These are phyloP conservation scores for Urocyon cinereoargenteus DNA, from an alignment of 2,797 vertebrate species.

Conservation along the genomic window DNA sequence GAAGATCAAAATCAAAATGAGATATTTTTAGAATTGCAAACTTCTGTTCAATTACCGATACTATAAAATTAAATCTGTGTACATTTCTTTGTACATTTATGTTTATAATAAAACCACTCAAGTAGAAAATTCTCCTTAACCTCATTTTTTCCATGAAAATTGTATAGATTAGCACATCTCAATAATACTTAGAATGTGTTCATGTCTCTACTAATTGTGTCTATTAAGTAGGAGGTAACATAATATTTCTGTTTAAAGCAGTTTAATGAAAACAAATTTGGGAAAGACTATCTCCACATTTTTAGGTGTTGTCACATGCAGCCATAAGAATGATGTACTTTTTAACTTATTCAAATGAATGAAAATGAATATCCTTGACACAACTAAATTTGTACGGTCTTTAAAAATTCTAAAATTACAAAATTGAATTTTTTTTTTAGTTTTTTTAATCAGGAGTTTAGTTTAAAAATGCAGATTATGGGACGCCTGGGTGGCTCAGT, in stretches of 20 bases:
- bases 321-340: not conserved
- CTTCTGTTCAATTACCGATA: not conserved
- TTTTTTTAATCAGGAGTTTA: not conserved
- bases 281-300: not conserved
- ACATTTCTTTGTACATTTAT: not conserved
- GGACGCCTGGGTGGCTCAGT: too few relatives aligned
- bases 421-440: not conserved
- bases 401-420: not conserved
- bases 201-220: not conserved
- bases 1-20: not conserved
- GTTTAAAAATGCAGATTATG: not conserved
- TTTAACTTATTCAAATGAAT: not conserved
- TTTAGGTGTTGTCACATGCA: not conserved
- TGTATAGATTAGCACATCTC: not conserved
- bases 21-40: not conserved
- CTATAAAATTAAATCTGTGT: not conserved
- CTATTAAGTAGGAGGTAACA: not conserved
- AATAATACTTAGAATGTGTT: not conserved
- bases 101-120: not conserved
- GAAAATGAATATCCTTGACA: not conserved
- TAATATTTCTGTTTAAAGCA: not conserved
- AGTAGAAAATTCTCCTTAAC: not conserved
- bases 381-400: not conserved
- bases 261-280: not conserved
- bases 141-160: not conserved